Conservation (phyloP, 2,797 vertebrate genomes). For the Sphaeramia orbicularis region DNA sequence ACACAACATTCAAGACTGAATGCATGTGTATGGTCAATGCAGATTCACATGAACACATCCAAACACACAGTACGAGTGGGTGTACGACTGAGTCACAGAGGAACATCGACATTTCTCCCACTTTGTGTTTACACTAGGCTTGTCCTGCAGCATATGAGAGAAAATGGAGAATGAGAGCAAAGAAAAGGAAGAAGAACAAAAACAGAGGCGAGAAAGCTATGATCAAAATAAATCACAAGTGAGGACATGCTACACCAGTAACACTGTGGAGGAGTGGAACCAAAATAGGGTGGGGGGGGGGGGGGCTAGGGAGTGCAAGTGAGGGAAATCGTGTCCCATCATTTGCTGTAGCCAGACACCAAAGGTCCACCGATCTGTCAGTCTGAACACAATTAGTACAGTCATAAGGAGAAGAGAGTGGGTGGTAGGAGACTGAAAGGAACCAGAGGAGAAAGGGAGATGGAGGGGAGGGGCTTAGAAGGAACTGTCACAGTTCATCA, state of each 20-base stretch:
- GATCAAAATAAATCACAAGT: slow-evolving; percentile 72
- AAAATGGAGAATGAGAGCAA: slow-evolving; percentile 29
- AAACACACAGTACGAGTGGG: slow-evolving; percentile 43
- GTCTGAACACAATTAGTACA: slow-evolving; percentile 62
- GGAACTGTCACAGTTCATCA: slow-evolving; percentile 84
- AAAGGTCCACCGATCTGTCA: slow-evolving; percentile 67
- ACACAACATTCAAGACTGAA: not conserved
- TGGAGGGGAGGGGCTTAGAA: slow-evolving; percentile 46
- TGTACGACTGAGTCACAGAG: slow-evolving; percentile 71
- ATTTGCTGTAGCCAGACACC: slow-evolving; percentile 55
- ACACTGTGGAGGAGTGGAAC: slow-evolving; percentile 22
- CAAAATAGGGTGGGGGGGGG: slow-evolving; percentile 17
- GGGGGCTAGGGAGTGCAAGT: not conserved
- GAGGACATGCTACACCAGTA: slow-evolving; percentile 54
- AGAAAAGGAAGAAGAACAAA: not conserved
- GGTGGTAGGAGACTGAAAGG: slow-evolving; percentile 42
- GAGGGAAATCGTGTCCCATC: slow-evolving; percentile 35
- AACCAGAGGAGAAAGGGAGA: slow-evolving; percentile 45
- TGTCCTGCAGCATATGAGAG: slow-evolving; percentile 68
- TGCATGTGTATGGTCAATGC: slow-evolving; percentile 12
- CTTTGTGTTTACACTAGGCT: slow-evolving; percentile 61
- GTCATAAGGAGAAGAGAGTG: slow-evolving; percentile 24
- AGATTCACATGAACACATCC: slow-evolving; percentile 30
- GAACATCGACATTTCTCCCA: slow-evolving; percentile 64
- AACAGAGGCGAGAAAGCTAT: not conserved